A percentile compares a stretch with the other conserved stretches of the same genome.
phyloP scores from a whole-genome alignment of 2,888 invertebrate genomes.

The Callinectes sapidus region DNA sequence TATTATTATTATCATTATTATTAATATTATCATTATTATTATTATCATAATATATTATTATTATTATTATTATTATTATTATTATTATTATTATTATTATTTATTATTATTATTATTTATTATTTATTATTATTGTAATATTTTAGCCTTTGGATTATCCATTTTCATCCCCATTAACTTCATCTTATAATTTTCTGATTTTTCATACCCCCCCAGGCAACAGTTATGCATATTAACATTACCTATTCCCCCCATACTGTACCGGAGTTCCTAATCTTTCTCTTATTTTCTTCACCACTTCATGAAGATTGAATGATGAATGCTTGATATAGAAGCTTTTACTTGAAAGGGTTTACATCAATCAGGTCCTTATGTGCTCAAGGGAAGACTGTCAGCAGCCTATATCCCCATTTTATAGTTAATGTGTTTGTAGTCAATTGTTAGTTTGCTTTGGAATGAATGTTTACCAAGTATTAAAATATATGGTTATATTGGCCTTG shows the following conservation, averaged over 20 bases:
- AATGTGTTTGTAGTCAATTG: slow-evolving; percentile 52
- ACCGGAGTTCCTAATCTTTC: slow-evolving; percentile 66
- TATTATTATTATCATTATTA: neutral
- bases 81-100: neutral
- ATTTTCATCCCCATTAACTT: neutral
- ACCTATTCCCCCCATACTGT: slow-evolving; percentile 27
- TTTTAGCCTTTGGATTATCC: slow-evolving; percentile 15
- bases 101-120: neutral
- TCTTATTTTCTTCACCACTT: slow-evolving; percentile 21
- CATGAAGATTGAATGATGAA: slow-evolving; percentile 47
- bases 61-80: neutral
- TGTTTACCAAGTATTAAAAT: slow-evolving; percentile 32
- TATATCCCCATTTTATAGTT: slow-evolving; percentile 55
- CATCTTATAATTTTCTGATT: neutral
- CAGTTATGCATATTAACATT: slow-evolving; percentile 2
- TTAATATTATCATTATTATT: neutral
- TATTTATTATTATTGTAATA: slow-evolving; percentile 7
- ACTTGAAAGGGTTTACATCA: slow-evolving; percentile 42
- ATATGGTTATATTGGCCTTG: slow-evolving; percentile 48
- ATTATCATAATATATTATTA: neutral
- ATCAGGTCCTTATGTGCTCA: slow-evolving; percentile 63
- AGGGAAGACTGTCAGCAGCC: slow-evolving; percentile 53
- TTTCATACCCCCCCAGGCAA: neutral
- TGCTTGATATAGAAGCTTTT: slow-evolving; percentile 40
- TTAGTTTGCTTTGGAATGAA: slow-evolving; percentile 47